Evolutionary conservation across 1,140 invertebrate species (phyloP), one percentile per base, ranked within the genome.

Genomic region (Scaptomyza graminum): DNA sequence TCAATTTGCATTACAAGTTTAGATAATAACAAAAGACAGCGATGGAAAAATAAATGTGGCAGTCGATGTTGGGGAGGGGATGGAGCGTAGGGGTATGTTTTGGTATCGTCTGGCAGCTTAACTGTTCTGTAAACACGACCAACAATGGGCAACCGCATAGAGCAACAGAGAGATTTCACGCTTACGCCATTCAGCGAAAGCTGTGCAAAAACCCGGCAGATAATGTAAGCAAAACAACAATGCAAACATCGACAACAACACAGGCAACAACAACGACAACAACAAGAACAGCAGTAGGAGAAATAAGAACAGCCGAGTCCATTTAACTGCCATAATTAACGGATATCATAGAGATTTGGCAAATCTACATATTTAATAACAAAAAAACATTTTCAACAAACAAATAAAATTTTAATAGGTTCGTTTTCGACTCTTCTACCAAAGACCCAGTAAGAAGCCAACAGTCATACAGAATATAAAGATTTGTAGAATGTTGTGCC

Each of bases 161-260:
- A 51, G 46, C 52, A 52, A 39, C 37, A 41, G 7, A 5, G 28
- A 41, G 37, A 71, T 59, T 59, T 44, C 68, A 39, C 47, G 54
- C 28, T 71, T 37, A 56, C 25, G 39, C 54, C 62, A 57, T 57
- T 65, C 52, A 47, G 18, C 65, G 68, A 55, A 63, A 72, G 69
- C 63, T 67, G 55, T 72, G 69, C 63, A 60, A 63, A 66, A 67
- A 66, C 47, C 47, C 55, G 63, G 41, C 62, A 52, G 62, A 66
- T 71, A 71, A 71, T 71, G 39, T 71, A 71, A 71, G 47, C 68
- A 71, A 59, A 66, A 66, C 68, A 66, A 66, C 68, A 71, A 66
- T 66, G 68, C 54, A 57, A 66, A 66, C 47, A 47, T 5, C 25
- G 43, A 44, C 51, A 64, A 9, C 49, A 9, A 3, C 31, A 34